Evolutionary conservation across 2,113 vertebrate genomes (phyloP).

Genomic region (Oophaga pumilio): DNA sequence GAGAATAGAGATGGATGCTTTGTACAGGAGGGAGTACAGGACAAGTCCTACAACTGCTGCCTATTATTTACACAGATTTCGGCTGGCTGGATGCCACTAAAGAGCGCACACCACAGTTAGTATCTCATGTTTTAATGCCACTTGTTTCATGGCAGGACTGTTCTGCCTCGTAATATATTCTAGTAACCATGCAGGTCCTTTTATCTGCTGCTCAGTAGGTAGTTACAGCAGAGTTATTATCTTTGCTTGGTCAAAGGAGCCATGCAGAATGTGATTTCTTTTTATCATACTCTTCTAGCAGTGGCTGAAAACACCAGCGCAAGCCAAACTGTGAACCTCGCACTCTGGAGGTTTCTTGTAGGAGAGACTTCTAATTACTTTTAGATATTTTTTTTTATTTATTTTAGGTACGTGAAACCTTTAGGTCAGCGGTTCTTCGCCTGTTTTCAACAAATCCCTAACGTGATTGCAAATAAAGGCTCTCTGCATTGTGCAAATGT

Average conservation of each 20-base stretch:
- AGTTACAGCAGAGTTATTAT: slow-evolving; percentile 54
- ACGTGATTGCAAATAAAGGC: slow-evolving; percentile 10
- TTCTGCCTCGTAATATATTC: slow-evolving; percentile 38
- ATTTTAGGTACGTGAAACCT: not conserved
- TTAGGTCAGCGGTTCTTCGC: slow-evolving; percentile 10
- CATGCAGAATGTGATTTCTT: slow-evolving; percentile 43
- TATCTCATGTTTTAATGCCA: slow-evolving; percentile 43
- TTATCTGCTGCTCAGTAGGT: slow-evolving; percentile 55
- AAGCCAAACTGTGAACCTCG: not conserved
- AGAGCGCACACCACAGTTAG: slow-evolving; percentile 38
- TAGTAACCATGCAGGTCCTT: slow-evolving; percentile 44
- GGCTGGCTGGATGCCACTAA: slow-evolving; percentile 42
- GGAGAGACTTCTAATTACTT: slow-evolving; percentile 34
- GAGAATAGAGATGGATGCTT: not conserved
- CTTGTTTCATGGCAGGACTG: slow-evolving; percentile 49
- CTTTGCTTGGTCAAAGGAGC: slow-evolving; percentile 48
- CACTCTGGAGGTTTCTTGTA: slow-evolving; percentile 24
- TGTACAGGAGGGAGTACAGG: not conserved
- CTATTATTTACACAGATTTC: slow-evolving; percentile 41
- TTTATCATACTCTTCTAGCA: slow-evolving; percentile 38
- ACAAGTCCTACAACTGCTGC: slow-evolving; percentile 1
- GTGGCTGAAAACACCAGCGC: not conserved
- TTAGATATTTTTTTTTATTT: slow-evolving; percentile 37
- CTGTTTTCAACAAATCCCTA: not conserved
- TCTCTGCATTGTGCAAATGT: slow-evolving; percentile 11